These are phyloP conservation scores for Noctua janthe DNA, from an alignment of 2,888 invertebrate species.

Conservation along the genomic window DNA sequence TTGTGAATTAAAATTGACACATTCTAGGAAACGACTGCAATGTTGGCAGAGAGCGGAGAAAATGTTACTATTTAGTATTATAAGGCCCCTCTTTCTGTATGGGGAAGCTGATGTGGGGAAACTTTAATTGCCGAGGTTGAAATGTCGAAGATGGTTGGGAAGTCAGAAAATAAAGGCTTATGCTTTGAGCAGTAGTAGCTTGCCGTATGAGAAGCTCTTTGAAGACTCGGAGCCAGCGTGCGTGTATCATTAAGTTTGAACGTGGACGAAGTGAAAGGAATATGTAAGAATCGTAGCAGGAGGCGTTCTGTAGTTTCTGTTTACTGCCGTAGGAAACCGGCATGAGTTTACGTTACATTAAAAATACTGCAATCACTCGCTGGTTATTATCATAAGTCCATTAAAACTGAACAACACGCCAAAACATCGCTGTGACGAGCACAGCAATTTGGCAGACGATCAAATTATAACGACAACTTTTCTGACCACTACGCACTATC, in stretches of 20 bases:
- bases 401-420: conserved; percentile 12
- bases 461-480: conserved; percentile 14
- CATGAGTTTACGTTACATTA: neutral
- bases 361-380: neutral
- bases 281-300: neutral
- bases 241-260: neutral
- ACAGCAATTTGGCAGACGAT: conserved; percentile 24
- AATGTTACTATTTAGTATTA: neutral
- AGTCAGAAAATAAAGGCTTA: neutral
- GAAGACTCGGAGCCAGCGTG: neutral
- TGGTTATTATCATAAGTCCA: neutral
- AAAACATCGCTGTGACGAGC: neutral
- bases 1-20: neutral
- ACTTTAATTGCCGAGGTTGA: too few relatives aligned
- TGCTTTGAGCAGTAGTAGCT: neutral
- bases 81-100: neutral
- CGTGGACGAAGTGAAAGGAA: neutral
- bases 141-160: neutral
- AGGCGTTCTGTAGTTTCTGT: neutral
- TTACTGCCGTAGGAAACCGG: neutral
- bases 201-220: neutral
- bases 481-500: neutral
- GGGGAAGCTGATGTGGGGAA: neutral
- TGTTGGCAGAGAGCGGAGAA: neutral
- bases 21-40: neutral